A percentile compares a stretch with the other conserved stretches of the same genome.
Conservation (phyloP, 2,888 invertebrate species). For the Nymphalis urticae region DNA sequence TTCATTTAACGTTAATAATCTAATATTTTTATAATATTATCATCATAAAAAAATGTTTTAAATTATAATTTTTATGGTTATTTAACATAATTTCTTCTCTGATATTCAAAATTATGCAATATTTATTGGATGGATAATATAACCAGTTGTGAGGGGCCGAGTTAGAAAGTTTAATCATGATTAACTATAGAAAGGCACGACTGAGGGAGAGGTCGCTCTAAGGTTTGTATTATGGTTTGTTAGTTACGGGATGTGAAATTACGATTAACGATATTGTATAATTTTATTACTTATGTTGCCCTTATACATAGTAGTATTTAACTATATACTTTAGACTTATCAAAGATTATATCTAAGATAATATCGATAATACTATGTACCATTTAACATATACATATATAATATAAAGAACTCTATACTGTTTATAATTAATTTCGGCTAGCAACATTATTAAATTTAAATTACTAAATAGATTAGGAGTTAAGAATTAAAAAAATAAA, state of each 20-base stretch:
- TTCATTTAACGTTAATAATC: too few species aligned
- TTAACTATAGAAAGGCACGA: conserved; percentile 23
- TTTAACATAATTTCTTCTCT: neutral
- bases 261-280: conserved; percentile 5
- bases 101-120: neutral
- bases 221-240: conserved; percentile 1
- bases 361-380: neutral
- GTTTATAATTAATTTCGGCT: too few species aligned
- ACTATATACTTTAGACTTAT: neutral
- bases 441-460: too few species aligned
- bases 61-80: neutral
- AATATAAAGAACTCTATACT: neutral
- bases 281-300: neutral
- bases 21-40: too few species aligned
- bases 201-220: neutral
- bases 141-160: conserved; percentile 28
- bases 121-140: conserved; percentile 11
- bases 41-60: neutral
- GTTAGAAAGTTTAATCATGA: conserved; percentile 34
- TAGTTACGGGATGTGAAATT: conserved; percentile 3
- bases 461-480: too few species aligned
- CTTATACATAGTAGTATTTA: neutral
- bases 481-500: too few species aligned
- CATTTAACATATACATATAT: neutral
- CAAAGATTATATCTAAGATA: neutral